phyloP scores from a whole-genome alignment of 2,888 invertebrate genomes.

The Dolomedes plantarius region DNA sequence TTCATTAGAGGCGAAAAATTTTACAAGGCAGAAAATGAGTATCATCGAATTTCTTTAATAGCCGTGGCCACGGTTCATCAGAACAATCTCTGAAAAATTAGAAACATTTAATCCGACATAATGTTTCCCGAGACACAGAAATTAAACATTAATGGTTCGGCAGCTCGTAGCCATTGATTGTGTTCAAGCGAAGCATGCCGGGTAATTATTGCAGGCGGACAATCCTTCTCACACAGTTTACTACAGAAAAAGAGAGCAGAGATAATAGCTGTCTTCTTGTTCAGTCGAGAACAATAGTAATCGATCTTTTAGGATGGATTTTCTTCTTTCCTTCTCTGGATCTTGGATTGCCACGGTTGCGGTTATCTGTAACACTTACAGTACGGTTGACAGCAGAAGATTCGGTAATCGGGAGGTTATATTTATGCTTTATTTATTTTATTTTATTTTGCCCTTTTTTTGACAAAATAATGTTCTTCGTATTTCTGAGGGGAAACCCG shows the following conservation, averaged over 20 bases:
- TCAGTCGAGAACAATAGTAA: not conserved
- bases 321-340: not conserved
- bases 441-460: no score
- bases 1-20: not conserved
- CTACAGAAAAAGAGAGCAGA: not conserved
- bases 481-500: not conserved
- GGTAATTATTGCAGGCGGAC: not conserved
- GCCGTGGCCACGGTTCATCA: not conserved
- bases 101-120: constrained; percentile 2
- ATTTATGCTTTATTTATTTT: not conserved
- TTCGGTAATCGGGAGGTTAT: not conserved
- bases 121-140: not conserved
- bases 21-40: not conserved
- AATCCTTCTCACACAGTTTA: not conserved
- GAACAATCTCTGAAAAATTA: not conserved
- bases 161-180: not conserved
- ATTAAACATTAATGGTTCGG: constrained; percentile 9
- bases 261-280: constrained; percentile 1
- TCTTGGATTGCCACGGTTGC: constrained; percentile 1
- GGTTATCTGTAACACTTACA: constrained; percentile 1
- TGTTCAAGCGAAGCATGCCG: not conserved
- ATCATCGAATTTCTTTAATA: constrained; percentile 3
- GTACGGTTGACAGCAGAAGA: not conserved
- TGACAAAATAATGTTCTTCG: not conserved
- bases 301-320: not conserved